Evolutionary conservation across 2,888 invertebrate species (phyloP), one percentile per base, ranked within the genome.

Genomic region (Lysandra bellargus): DNA sequence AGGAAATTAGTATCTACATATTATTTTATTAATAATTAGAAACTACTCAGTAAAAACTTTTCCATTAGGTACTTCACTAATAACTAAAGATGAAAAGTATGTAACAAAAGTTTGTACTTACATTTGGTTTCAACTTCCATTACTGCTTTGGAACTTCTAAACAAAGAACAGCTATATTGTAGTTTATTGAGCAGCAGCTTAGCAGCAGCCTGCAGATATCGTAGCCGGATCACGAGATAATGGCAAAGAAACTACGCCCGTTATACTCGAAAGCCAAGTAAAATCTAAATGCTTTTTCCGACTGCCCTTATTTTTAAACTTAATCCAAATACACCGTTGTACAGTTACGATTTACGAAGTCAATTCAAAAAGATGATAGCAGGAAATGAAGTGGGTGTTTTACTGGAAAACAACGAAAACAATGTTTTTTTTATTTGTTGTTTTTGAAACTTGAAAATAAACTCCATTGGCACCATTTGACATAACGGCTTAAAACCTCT

Each of bases 101-200:
- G 7, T 44, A 44, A 49, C 49, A 49, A 12, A 9, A 49, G 49
- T 49, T 49, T 49, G 9, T 30, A 91, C 93, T 92, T 85, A 93
- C 93, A 88, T 91, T 92, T 92, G 64, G 86, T 91, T 87, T 89
- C 91, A 83, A 93, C 88, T 89, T 93, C 93, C 93, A 93, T 93
- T 80, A 85, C 84, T 88, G 74, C 83, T 82, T 81, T 80, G 80
- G 44, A 30, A 64, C n/a, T 79, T 83, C 76, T 80, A 80, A 83
- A 83, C 84, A 84, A 83, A 84, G 84, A 82, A 83, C 23, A 23
- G 23, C 78, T 81, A 3, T 30, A 6, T 12, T 4, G 57, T 57
- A 9, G 4, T 57, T 4, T 57, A 17, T 57, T 57, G 44, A 9
- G 57, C 17, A 57, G 57, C 57, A 57, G 17, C 57, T 69, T 14